Evolutionary conservation across 2,888 invertebrate species (phyloP), one percentile per base, ranked within the genome.

Genomic region (Epinotia brunnichana): DNA sequence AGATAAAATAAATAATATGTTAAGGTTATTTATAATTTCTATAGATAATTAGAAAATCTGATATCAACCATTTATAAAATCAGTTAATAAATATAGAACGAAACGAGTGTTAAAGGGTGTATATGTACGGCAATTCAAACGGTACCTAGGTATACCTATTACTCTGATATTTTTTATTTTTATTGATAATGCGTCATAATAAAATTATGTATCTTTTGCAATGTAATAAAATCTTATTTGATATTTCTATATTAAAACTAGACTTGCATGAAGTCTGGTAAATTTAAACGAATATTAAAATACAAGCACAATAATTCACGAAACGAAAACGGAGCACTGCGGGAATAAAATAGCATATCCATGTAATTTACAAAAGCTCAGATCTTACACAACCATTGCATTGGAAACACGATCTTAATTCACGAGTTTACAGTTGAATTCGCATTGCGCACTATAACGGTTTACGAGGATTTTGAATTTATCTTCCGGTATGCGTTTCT

Each of bases 401-500:
- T 29, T 59, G 68, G 51, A 68, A 68, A 69, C 21, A 19, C 48
- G 59, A 35, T 51, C 19, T 29, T 69, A 69, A 59, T 69, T 48
- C 48, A 29, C 59, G 11, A 69, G 51, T 69, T 60, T 69, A 69
- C 57, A 48, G 68, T 66, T 10, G 21, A 56, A 41, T 66, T 66
- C 21, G 56, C 56, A 24, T 35, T 21, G 15, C n/a, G 54, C 56
- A 7, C 7, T 21, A n/a, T 54, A 56, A 24, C 21, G 54, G 21
- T 54, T 39, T 41, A 41, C 15, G 39, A 66, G 41, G 11, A 54
- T 66, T 39, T 41, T 10, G 54, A 56, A 56, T 56, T 39, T 21
- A 56, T 66, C 13, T 17, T 59, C 17, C 67, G 19, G 57, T 63
- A 68, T 67, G 68, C 69, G 56, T 74, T 77, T 71, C 78, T 76